phyloP scores from a whole-genome alignment of 2,888 invertebrate species.

The Nomada goodeniana region DNA sequence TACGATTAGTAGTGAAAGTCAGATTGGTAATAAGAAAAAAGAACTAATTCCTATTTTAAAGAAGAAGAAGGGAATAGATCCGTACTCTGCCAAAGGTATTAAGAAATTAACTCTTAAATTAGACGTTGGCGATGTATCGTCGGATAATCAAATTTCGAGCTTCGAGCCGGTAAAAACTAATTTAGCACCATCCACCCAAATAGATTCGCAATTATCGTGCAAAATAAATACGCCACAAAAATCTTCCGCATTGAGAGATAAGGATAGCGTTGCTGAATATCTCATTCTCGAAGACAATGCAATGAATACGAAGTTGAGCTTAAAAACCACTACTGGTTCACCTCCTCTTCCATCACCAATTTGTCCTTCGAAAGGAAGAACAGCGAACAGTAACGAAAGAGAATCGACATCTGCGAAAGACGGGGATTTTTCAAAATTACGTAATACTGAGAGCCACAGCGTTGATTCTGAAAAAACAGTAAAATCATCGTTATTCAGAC shows the following conservation, averaged over 20 bases:
- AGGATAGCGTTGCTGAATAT: constrained; percentile 79
- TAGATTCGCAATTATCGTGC: constrained; percentile 74
- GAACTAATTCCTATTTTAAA: constrained; percentile 73
- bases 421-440: constrained; percentile 75
- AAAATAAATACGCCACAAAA: constrained; percentile 73
- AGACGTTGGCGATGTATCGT: constrained; percentile 47
- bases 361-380: constrained; percentile 25
- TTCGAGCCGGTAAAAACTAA: constrained; percentile 33
- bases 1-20: constrained; percentile 23
- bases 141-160: constrained; percentile 25
- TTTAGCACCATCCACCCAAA: constrained; percentile 45
- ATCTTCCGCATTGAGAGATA: constrained; percentile 76
- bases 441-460: constrained; percentile 70
- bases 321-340: constrained; percentile 8
- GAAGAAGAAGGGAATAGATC: constrained; percentile 61
- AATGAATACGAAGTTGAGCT: constrained; percentile 79
- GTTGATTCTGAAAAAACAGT: constrained; percentile 51
- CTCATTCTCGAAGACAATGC: constrained; percentile 79
- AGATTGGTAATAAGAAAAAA: constrained; percentile 56
- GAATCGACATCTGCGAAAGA: constrained; percentile 81
- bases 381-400: constrained; percentile 73
- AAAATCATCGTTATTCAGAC: constrained; percentile 61
- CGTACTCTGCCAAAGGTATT: constrained; percentile 44
- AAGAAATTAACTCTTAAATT: constrained; percentile 76
- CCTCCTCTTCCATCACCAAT: constrained; percentile 6